Base-by-base conservation (phyloP, 2,797 vertebrate species). In the Oreochromis mossambicus region DNA sequence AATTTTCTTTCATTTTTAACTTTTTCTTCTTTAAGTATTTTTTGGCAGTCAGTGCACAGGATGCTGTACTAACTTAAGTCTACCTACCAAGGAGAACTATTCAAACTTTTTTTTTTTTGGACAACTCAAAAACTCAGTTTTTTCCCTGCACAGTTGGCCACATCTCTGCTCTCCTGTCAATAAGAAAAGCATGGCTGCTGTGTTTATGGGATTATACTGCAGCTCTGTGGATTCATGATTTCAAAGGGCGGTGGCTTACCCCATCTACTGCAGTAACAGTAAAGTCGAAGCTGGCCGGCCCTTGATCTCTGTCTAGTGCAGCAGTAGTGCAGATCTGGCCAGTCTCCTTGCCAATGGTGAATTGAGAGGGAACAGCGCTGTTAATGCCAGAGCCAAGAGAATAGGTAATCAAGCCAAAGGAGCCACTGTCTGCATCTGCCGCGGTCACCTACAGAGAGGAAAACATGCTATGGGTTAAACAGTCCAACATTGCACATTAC, bases 201-300 rank as follows among this genome's bases (percentile, higher is more conserved):
- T 88, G 89, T 93, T 94, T 87, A 94, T 91, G 76, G 87, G 88
- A 91, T 91, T 92, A 93, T 73, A 88, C 81, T 83, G 84, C 81
- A 90, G 85, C 89, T 92, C 86, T 84, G 48, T 51, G 51, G 86
- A 93, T 91, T 94, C 87, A 89, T 83, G 82, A 89, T 90, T 90
- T 89, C 32, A 90, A 86, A 92, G 84, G 13, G 79, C 7, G 21
- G 83, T 29, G 58, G 82, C 98, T 98, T 92, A 99, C 99, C 97
- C 99, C 98, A 19, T 99, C 99, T 14, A 97, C 96, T 8, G 98
- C 99, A 1, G 97, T 98, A 90, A 99, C 93, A 1, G 97, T 97
- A 92, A 99, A 99, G 89, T 99, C 98, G 1, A 97, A 99, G 94
- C 95, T 96, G 29, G 96, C 84, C 0, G 94, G 95, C 29, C 98